Conservation (phyloP, 2,888 invertebrate species). For the Holacanthella duospinosa region DNA sequence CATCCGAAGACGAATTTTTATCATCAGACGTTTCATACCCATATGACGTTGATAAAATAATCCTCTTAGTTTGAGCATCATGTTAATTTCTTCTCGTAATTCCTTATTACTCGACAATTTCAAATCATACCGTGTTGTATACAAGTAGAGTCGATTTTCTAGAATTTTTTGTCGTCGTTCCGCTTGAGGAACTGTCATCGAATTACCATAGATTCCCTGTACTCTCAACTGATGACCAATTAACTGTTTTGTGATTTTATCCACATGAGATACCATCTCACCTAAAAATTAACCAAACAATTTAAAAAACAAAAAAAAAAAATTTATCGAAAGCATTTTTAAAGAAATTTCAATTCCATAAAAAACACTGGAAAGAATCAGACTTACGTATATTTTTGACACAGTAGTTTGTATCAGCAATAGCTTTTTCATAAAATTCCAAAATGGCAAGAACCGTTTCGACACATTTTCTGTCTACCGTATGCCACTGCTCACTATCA, state of each 20-base stretch:
- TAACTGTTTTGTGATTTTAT: conserved; percentile 24
- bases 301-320: too few relatives aligned
- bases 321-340: too few relatives aligned
- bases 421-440: conserved; percentile 25
- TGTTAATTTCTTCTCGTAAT: conserved; percentile 25
- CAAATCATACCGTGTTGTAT: conserved; percentile 26
- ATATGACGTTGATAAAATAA: conserved; percentile 24
- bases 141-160: conserved; percentile 27
- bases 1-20: conserved; percentile 24
- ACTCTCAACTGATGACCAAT: conserved; percentile 27
- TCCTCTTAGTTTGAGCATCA: conserved; percentile 30
- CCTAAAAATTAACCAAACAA: too few relatives aligned
- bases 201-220: conserved; percentile 25
- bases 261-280: conserved; percentile 30
- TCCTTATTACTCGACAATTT: conserved; percentile 22
- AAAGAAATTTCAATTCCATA: too few relatives aligned
- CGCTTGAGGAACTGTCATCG: conserved; percentile 22
- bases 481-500: conserved; percentile 7
- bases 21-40: conserved; percentile 20
- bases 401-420: conserved; percentile 17
- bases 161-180: conserved; percentile 18
- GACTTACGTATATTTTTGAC: conserved; percentile 20
- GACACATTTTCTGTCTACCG: conserved; percentile 20
- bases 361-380: too few relatives aligned
- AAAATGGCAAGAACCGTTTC: conserved; percentile 23